phyloP scores from a whole-genome alignment of 2,888 invertebrate genomes.

The Drosophila pseudotalamancana region DNA sequence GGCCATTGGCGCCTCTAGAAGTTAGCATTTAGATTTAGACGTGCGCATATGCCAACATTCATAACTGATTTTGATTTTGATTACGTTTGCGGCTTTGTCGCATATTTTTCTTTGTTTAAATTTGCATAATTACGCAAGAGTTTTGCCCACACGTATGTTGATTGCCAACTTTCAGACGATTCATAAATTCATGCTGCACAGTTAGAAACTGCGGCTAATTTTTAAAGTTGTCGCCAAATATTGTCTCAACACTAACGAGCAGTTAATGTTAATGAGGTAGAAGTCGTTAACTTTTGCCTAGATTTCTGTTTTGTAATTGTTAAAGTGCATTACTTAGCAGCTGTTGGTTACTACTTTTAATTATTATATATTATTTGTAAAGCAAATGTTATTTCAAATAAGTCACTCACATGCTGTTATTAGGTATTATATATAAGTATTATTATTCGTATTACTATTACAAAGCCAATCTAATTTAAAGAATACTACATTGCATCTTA shows the following conservation, averaged over 20 bases:
- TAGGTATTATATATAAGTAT: no score
- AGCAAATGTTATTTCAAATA: no score
- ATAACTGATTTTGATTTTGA: slow-evolving; percentile 21
- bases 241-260: slow-evolving; percentile 34
- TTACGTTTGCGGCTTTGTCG: slow-evolving; percentile 38
- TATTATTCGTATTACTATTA: no score
- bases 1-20: slow-evolving; percentile 53
- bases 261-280: slow-evolving; percentile 23
- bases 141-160: slow-evolving; percentile 8
- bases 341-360: no score
- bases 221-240: slow-evolving; percentile 14
- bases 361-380: no score
- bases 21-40: slow-evolving; percentile 37
- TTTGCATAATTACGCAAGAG: slow-evolving; percentile 51
- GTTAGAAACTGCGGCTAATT: slow-evolving; percentile 30
- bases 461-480: no score
- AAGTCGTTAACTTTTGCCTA: background rate
- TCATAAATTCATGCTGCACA: slow-evolving; percentile 1
- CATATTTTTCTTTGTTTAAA: slow-evolving; percentile 14
- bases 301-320: background rate
- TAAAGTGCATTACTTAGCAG: slow-evolving; percentile 1
- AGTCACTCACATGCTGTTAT: no score
- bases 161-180: slow-evolving; percentile 11
- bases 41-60: slow-evolving; percentile 8
- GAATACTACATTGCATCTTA: no score